Conservation (phyloP, 1,140 invertebrate species). For the Papilio helenus region DNA sequence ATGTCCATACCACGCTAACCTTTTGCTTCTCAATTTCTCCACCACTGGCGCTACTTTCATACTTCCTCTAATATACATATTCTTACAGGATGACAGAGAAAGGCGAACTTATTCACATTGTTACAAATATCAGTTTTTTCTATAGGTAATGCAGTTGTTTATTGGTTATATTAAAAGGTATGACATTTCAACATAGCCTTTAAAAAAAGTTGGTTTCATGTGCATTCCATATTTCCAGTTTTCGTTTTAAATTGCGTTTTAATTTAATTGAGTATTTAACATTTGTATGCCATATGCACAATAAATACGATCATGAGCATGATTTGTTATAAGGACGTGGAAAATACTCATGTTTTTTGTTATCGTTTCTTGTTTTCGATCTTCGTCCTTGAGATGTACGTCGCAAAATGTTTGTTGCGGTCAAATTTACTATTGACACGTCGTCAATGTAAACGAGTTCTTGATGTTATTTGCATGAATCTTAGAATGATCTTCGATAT, state of each 20-base stretch:
- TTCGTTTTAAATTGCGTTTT: slow-evolving; percentile 1
- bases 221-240: background rate
- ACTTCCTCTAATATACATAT: too few relatives aligned
- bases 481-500: background rate
- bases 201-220: background rate
- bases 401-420: background rate
- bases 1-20: too few relatives aligned
- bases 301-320: background rate
- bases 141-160: background rate
- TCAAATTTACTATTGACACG: background rate
- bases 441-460: background rate
- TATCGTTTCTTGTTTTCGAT: slow-evolving; percentile 7
- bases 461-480: background rate
- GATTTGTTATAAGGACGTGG: background rate
- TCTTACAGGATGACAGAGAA: too few relatives aligned
- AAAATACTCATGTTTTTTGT: background rate
- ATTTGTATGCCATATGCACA: background rate
- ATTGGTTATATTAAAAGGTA: background rate
- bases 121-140: too few relatives aligned
- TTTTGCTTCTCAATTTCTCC: too few relatives aligned
- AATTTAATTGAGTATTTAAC: background rate
- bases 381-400: background rate
- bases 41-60: too few relatives aligned
- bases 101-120: too few relatives aligned
- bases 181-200: background rate